Conservation (phyloP, 2,888 invertebrate species). For the Synanthedon andrenaeformis region DNA sequence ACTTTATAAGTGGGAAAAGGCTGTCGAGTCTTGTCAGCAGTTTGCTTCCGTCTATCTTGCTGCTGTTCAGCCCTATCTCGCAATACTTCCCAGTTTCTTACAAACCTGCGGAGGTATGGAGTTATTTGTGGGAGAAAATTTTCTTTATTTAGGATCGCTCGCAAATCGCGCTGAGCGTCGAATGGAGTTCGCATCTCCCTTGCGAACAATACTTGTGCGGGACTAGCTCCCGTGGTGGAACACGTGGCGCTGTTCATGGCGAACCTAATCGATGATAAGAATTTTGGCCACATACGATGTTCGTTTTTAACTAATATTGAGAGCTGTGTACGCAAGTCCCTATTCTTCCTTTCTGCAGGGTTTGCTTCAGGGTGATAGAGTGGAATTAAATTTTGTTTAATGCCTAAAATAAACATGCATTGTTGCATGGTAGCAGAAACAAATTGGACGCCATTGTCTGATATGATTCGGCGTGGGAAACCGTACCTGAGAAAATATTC, state of each 20-base stretch:
- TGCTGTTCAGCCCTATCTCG: not conserved
- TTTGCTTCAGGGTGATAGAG: slow-evolving; percentile 13
- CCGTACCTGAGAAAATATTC: slow-evolving; percentile 19
- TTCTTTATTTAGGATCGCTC: slow-evolving; percentile 1
- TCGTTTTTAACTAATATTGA: not conserved
- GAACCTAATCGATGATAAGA: not conserved
- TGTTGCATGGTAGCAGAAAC: slow-evolving; percentile 12
- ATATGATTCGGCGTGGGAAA: slow-evolving; percentile 17
- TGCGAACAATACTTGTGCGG: not conserved
- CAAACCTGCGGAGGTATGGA: not conserved
- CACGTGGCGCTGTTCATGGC: not conserved
- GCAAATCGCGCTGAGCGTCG: not conserved
- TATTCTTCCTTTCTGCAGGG: slow-evolving; percentile 21
- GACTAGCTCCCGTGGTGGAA: not conserved
- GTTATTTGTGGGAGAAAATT: not conserved
- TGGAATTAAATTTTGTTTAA: slow-evolving; percentile 8
- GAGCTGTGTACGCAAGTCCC: slow-evolving; percentile 17
- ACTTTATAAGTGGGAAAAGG: not conserved
- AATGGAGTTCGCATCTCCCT: not conserved
- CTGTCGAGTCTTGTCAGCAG: not conserved
- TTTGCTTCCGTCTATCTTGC: not conserved
- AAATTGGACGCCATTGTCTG: slow-evolving; percentile 23
- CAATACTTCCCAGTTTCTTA: not conserved
- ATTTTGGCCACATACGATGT: not conserved
- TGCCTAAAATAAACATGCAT: slow-evolving; percentile 4